Conservation (phyloP, 2,888 invertebrate species). For the Lypha dubia region DNA sequence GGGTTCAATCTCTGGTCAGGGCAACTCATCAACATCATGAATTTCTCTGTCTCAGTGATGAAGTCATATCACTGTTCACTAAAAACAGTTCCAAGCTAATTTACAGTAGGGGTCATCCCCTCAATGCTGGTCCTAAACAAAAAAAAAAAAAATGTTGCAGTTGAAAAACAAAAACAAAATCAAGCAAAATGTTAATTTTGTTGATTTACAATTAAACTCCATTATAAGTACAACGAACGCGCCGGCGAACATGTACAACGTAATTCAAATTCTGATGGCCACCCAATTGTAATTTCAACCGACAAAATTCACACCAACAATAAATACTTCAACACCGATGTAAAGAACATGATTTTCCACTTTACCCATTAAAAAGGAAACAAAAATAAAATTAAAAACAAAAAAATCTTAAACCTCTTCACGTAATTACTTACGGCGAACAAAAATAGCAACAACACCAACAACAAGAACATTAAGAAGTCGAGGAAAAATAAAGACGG, state of each 20-base stretch:
- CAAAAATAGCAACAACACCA: conserved; percentile 23
- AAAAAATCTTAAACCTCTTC: conserved; percentile 39
- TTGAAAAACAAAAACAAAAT: background rate
- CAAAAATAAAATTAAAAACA: background rate
- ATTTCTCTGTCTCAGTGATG: no score
- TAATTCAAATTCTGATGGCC: conserved; percentile 64
- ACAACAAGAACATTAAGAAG: no score
- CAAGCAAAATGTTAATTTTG: conserved; percentile 56
- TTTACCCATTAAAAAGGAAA: conserved; percentile 30
- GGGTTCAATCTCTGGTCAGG: no score
- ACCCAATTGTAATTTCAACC: conserved; percentile 68
- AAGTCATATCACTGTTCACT: no score
- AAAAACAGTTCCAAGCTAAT: no score
- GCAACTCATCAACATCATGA: no score
- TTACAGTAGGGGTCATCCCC: no score
- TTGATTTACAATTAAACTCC: conserved; percentile 69
- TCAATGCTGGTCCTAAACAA: no score
- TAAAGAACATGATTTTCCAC: conserved; percentile 72
- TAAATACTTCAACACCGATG: conserved; percentile 72
- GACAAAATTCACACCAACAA: conserved; percentile 71
- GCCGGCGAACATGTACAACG: conserved; percentile 42
- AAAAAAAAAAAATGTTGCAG: background rate
- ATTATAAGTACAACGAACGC: conserved; percentile 53
- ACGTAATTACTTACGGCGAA: conserved; percentile 58
- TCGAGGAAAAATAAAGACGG: background rate